Percentiles rank a stretch among this genome's conserved stretches.
Conservation (phyloP, 2,888 invertebrate species). For the Ectemnius cavifrons region DNA sequence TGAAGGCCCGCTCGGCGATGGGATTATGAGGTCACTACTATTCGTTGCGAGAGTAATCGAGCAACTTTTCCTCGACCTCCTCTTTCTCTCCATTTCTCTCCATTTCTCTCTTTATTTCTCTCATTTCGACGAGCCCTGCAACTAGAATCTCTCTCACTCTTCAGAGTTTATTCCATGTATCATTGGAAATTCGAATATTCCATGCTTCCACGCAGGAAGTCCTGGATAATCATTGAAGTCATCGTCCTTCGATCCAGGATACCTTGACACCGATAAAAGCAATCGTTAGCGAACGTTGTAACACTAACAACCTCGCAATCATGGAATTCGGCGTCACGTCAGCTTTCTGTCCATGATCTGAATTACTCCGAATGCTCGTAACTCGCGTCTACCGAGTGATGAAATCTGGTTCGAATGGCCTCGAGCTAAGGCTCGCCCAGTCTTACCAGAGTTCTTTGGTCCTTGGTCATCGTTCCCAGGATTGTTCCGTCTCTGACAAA, state of each 20-base stretch:
- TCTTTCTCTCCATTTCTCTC: conserved; percentile 13
- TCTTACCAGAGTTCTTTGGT: too few relatives aligned
- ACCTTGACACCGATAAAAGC: conserved; percentile 47
- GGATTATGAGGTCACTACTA: conserved; percentile 13
- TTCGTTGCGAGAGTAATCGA: conserved; percentile 44
- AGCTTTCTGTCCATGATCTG: conserved; percentile 44
- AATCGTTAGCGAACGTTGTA: conserved; percentile 6
- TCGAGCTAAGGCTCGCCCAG: too few relatives aligned
- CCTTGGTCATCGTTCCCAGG: too few relatives aligned
- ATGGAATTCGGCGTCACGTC: conserved; percentile 32
- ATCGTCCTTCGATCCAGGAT: conserved; percentile 22
- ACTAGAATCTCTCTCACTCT: conserved; percentile 48
- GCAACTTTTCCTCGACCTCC: conserved; percentile 27
- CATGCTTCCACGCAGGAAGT: not conserved
- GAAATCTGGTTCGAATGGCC: too few relatives aligned
- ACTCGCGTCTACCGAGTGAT: too few relatives aligned
- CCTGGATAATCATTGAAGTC: conserved; percentile 5
- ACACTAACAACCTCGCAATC: not conserved
- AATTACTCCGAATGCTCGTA: conserved; percentile 17
- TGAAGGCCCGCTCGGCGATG: not conserved
- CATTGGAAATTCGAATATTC: conserved; percentile 27
- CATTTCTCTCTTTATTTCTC: conserved; percentile 48
- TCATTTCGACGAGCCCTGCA: conserved; percentile 46
- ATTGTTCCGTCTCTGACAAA: too few relatives aligned
- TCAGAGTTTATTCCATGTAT: conserved; percentile 39